phyloP scores from a whole-genome alignment of 2,113 vertebrate genomes.

The Salminus brasiliensis region DNA sequence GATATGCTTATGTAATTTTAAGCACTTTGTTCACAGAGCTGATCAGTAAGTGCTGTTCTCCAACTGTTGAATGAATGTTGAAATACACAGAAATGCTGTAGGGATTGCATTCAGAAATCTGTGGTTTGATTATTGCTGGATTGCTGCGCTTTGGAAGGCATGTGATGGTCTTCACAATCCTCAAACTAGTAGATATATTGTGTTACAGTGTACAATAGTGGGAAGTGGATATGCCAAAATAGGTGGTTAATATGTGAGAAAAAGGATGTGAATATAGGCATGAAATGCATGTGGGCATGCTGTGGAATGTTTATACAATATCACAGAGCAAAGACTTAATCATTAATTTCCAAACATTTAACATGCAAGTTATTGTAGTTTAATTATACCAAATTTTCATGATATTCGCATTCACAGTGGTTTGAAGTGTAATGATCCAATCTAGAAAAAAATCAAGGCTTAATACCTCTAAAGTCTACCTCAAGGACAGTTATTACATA shows the following conservation, averaged over 20 bases:
- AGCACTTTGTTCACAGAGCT: neutral
- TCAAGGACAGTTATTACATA: no score
- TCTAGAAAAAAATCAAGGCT: no score
- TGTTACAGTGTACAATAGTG: neutral
- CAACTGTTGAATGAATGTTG: neutral
- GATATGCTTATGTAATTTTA: no score
- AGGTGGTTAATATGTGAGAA: no score
- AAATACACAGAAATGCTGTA: neutral
- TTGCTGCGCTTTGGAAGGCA: neutral
- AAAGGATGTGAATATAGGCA: no score
- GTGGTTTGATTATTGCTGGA: neutral
- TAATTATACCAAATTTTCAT: no score
- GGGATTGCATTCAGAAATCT: neutral
- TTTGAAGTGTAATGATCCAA: no score
- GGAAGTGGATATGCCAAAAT: neutral
- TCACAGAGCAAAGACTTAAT: constrained; percentile 14
- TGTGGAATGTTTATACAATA: constrained; percentile 1
- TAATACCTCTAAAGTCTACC: no score
- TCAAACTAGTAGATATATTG: neutral
- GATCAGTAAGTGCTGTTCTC: neutral
- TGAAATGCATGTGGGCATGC: neutral
- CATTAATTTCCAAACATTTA: no score
- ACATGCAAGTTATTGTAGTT: no score
- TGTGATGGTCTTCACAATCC: neutral
- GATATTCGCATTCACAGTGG: no score